Evolutionary conservation across 2,797 vertebrate genomes (phyloP), one percentile per base, ranked within the genome.

Genomic region (Setipinna tenuifilis): DNA sequence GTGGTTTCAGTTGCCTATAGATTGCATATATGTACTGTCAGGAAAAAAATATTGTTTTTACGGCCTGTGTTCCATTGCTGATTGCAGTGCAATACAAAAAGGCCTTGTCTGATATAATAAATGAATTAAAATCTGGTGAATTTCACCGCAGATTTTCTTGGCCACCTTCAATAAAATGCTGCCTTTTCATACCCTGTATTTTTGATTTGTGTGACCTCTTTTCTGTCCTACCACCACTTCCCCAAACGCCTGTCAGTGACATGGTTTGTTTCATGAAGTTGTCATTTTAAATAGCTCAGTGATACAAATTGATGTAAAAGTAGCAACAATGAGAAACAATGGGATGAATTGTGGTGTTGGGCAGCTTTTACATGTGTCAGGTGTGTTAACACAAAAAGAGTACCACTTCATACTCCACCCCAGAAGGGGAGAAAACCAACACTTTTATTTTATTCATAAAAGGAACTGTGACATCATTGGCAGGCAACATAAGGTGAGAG

Each of bases 81-180:
- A 58, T 44, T 59, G 80, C 71, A 86, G 44, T 89, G 50, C 54
- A 85, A 7, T 82, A 84, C 80, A 80, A 88, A 78, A 83, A 90
- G 87, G 83, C 61, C 61, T 86, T 85, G 54, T 86, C 80, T 89
- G 87, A 62, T 44, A 85, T 57, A 78, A 54, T 23, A 83, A 84
- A 84, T 57, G 11, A 6, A 57, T 54, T 46, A 35, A 44, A 48
- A 50, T 11, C 28, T 57, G 50, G 25, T 41, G 54, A 80, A 57
- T 57, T 44, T 84, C 28, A 57, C 25, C 12, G 14, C 44, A 83
- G 59, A 6, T 83, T 31, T 48, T 28, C 61, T 28, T 48, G 41
- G 19, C 16, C 71, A 78, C 71, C 41, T 78, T 19, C 35, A 78
- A 78, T 78, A 78, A 78, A 78, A 78, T 78, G 71, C 71, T 21